Conservation (phyloP, 2,113 vertebrate species). For the Nesogale talazaci region DNA sequence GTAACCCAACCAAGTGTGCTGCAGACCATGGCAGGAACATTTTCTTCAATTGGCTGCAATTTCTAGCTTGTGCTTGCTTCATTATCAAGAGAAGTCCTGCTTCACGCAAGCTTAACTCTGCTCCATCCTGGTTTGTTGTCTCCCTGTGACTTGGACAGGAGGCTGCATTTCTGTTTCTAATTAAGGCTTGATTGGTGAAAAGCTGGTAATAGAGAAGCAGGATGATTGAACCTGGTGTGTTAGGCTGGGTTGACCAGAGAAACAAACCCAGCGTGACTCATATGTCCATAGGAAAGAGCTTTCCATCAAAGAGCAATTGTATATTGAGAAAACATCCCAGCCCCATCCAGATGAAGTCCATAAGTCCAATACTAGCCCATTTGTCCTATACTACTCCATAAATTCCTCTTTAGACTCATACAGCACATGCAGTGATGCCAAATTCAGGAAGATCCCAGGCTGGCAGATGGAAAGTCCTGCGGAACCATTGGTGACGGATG, state of each 20-base stretch:
- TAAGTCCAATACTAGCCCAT: too few relatives aligned
- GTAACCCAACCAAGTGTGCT: not conserved
- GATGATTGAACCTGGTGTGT: not conserved
- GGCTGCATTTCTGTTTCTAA: conserved; percentile 52
- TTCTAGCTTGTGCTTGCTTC: not conserved
- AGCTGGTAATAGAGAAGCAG: not conserved
- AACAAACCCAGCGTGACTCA: too few relatives aligned
- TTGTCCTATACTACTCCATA: too few relatives aligned
- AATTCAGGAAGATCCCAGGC: too few relatives aligned
- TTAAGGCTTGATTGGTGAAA: conserved; percentile 41
- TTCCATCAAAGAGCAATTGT: too few relatives aligned
- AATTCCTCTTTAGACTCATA: too few relatives aligned
- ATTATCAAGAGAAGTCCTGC: not conserved
- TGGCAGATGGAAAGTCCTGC: too few relatives aligned
- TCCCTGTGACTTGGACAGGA: conserved; percentile 2
- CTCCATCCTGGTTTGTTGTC: conserved; percentile 43
- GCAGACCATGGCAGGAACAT: not conserved
- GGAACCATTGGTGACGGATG: too few relatives aligned
- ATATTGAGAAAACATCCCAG: too few relatives aligned
- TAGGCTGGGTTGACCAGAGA: not conserved
- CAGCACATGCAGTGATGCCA: too few relatives aligned
- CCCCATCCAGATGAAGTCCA: too few relatives aligned
- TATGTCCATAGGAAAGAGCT: too few relatives aligned
- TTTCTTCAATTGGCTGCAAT: not conserved
- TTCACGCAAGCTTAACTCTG: not conserved